Percentiles rank a stretch among this genome's conserved stretches.
These are phyloP conservation scores for Caligus rogercresseyi DNA, from an alignment of 1,140 invertebrate genomes.

Conservation along the genomic window DNA sequence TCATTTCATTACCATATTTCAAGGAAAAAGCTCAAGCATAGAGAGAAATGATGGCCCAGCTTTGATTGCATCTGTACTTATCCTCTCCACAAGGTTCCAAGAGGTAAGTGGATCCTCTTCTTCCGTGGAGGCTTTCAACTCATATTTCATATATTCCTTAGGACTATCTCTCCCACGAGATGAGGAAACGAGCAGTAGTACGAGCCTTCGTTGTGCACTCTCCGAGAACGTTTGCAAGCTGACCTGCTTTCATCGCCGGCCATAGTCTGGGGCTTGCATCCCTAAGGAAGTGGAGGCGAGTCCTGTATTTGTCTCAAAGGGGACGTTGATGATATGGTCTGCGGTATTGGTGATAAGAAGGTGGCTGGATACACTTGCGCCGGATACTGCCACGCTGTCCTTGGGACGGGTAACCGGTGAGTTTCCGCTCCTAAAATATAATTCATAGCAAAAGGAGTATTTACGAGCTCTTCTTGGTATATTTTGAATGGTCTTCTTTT, in stretches of 20 bases:
- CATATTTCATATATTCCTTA: background rate
- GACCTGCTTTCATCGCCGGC: background rate
- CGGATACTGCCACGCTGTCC: background rate
- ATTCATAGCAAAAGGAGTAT: background rate
- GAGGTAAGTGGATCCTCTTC: too few relatives aligned
- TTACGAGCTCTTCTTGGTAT: too few relatives aligned
- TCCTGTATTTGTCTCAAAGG: background rate
- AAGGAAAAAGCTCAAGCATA: too few relatives aligned
- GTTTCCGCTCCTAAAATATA: background rate
- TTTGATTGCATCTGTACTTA: too few relatives aligned
- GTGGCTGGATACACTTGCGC: background rate
- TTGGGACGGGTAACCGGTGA: background rate
- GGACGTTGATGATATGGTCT: too few relatives aligned
- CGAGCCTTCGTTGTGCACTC: background rate
- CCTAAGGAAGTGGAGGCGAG: background rate
- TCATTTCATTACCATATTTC: too few relatives aligned
- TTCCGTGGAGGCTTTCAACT: background rate
- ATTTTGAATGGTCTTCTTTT: too few relatives aligned
- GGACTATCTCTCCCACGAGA: background rate
- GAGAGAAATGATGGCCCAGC: too few relatives aligned
- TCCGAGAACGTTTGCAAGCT: background rate
- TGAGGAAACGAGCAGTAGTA: background rate
- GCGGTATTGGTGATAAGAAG: too few relatives aligned
- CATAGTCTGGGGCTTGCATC: background rate
- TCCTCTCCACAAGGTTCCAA: too few relatives aligned